phyloP scores from a whole-genome alignment of 2,888 invertebrate genomes.

The Calliopum simillimum region DNA sequence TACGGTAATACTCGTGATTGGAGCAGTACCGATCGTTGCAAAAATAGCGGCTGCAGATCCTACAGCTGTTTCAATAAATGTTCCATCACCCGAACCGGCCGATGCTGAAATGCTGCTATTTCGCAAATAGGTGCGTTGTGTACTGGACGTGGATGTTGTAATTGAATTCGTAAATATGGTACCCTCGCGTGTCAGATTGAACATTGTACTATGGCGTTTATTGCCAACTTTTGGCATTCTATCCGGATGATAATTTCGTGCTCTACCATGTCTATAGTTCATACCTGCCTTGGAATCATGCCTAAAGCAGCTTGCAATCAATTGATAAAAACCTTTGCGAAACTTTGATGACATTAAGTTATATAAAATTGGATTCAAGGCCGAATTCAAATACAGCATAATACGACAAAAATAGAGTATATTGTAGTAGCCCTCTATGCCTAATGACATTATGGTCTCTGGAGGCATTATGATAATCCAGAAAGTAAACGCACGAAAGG shows the following conservation, averaged over 20 bases:
- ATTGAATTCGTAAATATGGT: slow-evolving; percentile 48
- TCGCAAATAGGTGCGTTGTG: slow-evolving; percentile 57
- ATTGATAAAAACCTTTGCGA: slow-evolving; percentile 80
- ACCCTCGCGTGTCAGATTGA: slow-evolving; percentile 31
- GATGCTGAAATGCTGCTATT: slow-evolving; percentile 53
- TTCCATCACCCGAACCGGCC: background rate
- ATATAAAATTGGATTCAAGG: slow-evolving; percentile 91
- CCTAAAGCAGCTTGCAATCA: slow-evolving; percentile 69
- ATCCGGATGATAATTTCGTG: background rate
- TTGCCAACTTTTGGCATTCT: slow-evolving; percentile 8
- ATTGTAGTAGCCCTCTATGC: slow-evolving; percentile 85
- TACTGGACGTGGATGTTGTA: slow-evolving; percentile 58
- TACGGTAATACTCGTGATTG: background rate
- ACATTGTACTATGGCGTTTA: slow-evolving; percentile 22
- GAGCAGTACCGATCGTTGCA: background rate
- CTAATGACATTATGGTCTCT: slow-evolving; percentile 76
- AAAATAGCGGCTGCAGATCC: background rate
- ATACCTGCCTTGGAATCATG: slow-evolving; percentile 6
- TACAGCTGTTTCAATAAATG: background rate
- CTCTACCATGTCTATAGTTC: slow-evolving; percentile 28
- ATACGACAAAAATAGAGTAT: slow-evolving; percentile 87
- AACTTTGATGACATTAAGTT: slow-evolving; percentile 94
- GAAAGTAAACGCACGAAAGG: slow-evolving; percentile 87
- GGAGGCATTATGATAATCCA: slow-evolving; percentile 86
- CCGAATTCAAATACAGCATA: slow-evolving; percentile 90